phyloP scores from a whole-genome alignment of 2,797 vertebrate genomes.

The Periophthalmus magnuspinnatus region DNA sequence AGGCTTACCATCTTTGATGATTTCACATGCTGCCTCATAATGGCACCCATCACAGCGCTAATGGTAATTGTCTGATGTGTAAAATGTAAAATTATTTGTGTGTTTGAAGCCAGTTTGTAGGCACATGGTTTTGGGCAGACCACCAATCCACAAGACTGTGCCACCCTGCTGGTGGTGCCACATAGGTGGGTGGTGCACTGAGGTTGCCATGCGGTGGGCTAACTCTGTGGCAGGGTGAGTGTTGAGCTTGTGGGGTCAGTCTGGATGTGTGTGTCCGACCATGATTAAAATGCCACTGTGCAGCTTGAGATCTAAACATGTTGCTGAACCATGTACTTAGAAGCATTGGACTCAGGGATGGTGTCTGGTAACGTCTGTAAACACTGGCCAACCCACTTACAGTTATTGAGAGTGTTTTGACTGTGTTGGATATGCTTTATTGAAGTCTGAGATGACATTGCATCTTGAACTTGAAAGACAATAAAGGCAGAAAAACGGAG shows the following conservation, averaged over 20 bases:
- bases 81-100: conserved; percentile 38
- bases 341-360: neutral
- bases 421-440: neutral
- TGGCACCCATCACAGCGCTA: neutral
- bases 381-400: conserved; percentile 1
- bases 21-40: neutral
- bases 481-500: neutral
- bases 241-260: conserved; percentile 50
- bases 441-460: neutral
- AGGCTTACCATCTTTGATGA: conserved; percentile 1
- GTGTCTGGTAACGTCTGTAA: conserved; percentile 2
- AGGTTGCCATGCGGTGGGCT: conserved; percentile 68
- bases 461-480: neutral
- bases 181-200: conserved; percentile 55
- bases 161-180: conserved; percentile 65
- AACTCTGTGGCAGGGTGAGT: conserved; percentile 37
- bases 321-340: conserved; percentile 51
- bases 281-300: conserved; percentile 59
- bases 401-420: conserved; percentile 2
- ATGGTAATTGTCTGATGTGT: conserved; percentile 15
- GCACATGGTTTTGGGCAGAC: conserved; percentile 48
- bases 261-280: conserved; percentile 31
- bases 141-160: conserved; percentile 55
- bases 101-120: conserved; percentile 61
- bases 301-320: conserved; percentile 51